Evolutionary conservation across 2,113 vertebrate genomes (phyloP).

Genomic region (Puma concolor): DNA sequence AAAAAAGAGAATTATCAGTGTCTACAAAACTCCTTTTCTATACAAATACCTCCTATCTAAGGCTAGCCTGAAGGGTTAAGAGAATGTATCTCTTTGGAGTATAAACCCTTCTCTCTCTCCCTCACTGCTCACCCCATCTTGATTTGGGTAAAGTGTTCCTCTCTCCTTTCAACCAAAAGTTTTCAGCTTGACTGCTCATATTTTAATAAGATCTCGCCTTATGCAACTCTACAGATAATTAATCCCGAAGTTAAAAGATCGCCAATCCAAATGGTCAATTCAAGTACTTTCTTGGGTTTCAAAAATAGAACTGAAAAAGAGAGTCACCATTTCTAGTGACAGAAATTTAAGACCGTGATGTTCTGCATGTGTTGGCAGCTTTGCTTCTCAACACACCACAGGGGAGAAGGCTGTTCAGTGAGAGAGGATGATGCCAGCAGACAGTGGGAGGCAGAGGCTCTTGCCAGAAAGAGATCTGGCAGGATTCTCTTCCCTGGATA

Average conservation of each 20-base stretch:
- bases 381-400: neutral
- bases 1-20: neutral
- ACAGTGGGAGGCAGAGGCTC: neutral
- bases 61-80: neutral
- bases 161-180: neutral
- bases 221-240: neutral
- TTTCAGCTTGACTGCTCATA: neutral
- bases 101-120: neutral
- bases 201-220: neutral
- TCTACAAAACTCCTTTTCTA: neutral
- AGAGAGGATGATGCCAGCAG: conserved; percentile 7
- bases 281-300: neutral
- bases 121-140: neutral
- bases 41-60: neutral
- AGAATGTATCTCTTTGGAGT: neutral
- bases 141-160: neutral
- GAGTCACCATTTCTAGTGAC: conserved; percentile 42
- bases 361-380: conserved; percentile 44
- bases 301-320: neutral
- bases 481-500: neutral
- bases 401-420: conserved; percentile 32
- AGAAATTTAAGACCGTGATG: neutral
- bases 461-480: conserved; percentile 31
- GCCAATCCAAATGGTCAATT: neutral
- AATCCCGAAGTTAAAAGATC: neutral